Conservation (phyloP, 1,140 invertebrate genomes). For the Lordiphosa mommai region DNA sequence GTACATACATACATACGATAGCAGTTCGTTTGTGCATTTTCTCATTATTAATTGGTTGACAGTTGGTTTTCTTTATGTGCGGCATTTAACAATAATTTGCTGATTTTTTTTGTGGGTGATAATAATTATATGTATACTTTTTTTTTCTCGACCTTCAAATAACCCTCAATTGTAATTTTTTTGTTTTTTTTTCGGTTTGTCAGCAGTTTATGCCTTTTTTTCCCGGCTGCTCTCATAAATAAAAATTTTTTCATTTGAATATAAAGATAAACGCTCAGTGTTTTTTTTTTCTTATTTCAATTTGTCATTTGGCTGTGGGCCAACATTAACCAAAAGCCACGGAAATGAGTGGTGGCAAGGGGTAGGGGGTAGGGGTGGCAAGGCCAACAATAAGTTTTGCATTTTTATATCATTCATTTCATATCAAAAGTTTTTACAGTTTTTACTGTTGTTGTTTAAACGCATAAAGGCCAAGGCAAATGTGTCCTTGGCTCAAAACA, state of each 20-base stretch:
- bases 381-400: conserved; percentile 31
- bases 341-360: conserved; percentile 45
- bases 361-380: not conserved
- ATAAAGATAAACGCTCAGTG: conserved; percentile 70
- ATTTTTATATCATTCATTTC: conserved; percentile 25
- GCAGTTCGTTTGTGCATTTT: conserved; percentile 41
- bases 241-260: conserved; percentile 75
- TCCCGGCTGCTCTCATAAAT: conserved; percentile 63
- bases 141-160: conserved; percentile 58
- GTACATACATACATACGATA: too few relatives aligned
- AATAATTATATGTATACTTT: conserved; percentile 14
- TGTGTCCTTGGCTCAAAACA: conserved; percentile 14
- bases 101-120: conserved; percentile 26
- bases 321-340: conserved; percentile 62
- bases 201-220: conserved; percentile 32
- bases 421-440: conserved; percentile 37
- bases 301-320: conserved; percentile 65
- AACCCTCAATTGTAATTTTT: conserved; percentile 56
- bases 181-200: conserved; percentile 45
- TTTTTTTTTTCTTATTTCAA: conserved; percentile 66
- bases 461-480: conserved; percentile 12
- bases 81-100: not conserved
- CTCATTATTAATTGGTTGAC: conserved; percentile 56
- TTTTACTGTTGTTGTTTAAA: conserved; percentile 17
- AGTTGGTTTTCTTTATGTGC: conserved; percentile 16